Conservation (phyloP, 37 sponge, comb jelly and placozoan species). For the Agelas oroides region DNA sequence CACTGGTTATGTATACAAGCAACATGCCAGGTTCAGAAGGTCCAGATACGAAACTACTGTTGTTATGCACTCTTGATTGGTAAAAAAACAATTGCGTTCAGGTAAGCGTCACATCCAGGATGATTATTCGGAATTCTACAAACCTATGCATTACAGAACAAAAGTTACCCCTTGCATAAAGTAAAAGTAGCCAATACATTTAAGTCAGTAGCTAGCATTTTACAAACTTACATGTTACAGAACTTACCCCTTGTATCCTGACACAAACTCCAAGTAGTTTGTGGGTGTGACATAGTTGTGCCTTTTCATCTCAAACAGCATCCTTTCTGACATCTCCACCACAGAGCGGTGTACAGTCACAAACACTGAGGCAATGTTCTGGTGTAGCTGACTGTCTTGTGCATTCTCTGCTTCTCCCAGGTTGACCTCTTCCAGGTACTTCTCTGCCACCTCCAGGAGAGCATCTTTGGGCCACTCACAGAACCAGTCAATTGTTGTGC, state of each 20-base stretch:
- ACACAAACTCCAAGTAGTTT: slow-evolving; percentile 97
- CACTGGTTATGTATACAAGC: too few relatives aligned
- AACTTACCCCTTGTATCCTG: slow-evolving; percentile 91
- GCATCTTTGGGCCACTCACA: slow-evolving; percentile 99
- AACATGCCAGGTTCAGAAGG: too few relatives aligned
- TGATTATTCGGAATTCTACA: too few relatives aligned
- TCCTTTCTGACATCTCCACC: slow-evolving; percentile 88
- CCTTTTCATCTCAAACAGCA: slow-evolving; percentile 98
- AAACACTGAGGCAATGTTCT: slow-evolving; percentile 85
- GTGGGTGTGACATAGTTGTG: slow-evolving; percentile 99
- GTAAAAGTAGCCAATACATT: too few relatives aligned
- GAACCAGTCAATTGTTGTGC: slow-evolving; percentile 99
- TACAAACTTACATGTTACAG: too few relatives aligned
- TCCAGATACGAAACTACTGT: too few relatives aligned
- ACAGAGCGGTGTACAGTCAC: slow-evolving; percentile 95
- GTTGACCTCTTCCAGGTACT: slow-evolving; percentile 90
- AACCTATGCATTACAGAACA: too few relatives aligned
- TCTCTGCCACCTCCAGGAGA: slow-evolving; percentile 95
- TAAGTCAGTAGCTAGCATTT: too few relatives aligned
- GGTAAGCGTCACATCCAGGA: too few relatives aligned
- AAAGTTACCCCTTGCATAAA: too few relatives aligned
- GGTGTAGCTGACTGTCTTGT: slow-evolving; percentile 36
- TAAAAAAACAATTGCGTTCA: too few relatives aligned
- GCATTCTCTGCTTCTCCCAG: slow-evolving; percentile 42
- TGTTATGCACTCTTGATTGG: too few relatives aligned